These are phyloP conservation scores for Andinoacara biseriatus DNA, from an alignment of 2,113 vertebrate genomes.

Conservation along the genomic window DNA sequence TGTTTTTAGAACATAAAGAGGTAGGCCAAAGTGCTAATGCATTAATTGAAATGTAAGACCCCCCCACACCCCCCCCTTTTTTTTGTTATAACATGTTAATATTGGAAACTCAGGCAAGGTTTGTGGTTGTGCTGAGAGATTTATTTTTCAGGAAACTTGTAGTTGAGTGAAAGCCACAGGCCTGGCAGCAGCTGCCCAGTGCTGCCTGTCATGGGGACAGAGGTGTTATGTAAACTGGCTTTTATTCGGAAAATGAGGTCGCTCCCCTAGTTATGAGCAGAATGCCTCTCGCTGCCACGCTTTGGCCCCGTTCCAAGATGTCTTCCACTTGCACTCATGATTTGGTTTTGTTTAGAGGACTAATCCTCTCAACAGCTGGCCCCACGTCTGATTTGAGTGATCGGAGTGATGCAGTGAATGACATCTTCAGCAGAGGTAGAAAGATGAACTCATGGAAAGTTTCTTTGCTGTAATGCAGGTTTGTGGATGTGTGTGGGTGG, in stretches of 20 bases:
- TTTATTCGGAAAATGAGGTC: constrained; percentile 77
- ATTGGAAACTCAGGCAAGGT: constrained; percentile 38
- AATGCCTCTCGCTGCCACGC: constrained; percentile 64
- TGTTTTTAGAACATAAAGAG: not conserved
- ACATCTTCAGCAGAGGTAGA: constrained; percentile 35
- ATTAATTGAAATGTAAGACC: constrained; percentile 25
- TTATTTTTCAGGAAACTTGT: constrained; percentile 50
- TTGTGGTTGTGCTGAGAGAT: constrained; percentile 37
- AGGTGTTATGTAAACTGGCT: constrained; percentile 79
- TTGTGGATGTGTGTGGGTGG: constrained; percentile 46
- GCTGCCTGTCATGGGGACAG: constrained; percentile 64
- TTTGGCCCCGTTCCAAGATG: constrained; percentile 69
- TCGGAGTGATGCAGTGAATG: constrained; percentile 57
- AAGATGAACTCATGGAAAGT: constrained; percentile 77
- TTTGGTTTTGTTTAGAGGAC: constrained; percentile 57
- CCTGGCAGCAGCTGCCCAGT: constrained; percentile 72
- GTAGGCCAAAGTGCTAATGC: constrained; percentile 34
- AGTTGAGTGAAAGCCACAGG: constrained; percentile 63
- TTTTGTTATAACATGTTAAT: constrained; percentile 35
- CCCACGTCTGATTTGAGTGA: constrained; percentile 45
- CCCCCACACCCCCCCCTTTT: not conserved
- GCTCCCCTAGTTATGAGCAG: constrained; percentile 74
- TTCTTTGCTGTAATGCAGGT: constrained; percentile 61
- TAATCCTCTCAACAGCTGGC: constrained; percentile 54
- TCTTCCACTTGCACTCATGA: constrained; percentile 68